Evolutionary conservation across 2,888 invertebrate species (phyloP).

Genomic region (Scaptomyza reducta): DNA sequence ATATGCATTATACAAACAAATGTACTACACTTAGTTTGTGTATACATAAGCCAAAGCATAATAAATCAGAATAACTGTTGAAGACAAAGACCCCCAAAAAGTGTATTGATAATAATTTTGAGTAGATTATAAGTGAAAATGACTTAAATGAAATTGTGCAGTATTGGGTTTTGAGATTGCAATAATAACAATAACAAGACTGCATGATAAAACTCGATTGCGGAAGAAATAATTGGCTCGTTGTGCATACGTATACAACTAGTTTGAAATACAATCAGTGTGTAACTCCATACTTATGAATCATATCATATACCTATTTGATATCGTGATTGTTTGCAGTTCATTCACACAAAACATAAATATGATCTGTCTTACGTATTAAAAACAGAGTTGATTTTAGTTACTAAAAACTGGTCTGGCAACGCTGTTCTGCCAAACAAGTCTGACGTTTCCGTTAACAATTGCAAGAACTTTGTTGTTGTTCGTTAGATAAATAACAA

Average conservation of each 20-base stretch:
- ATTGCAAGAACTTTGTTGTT: too few relatives aligned
- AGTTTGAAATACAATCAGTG: not conserved
- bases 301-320: not conserved
- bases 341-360: not conserved
- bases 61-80: not conserved
- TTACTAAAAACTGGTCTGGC: not conserved
- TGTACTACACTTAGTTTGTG: not conserved
- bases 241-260: not conserved
- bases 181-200: not conserved
- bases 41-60: not conserved
- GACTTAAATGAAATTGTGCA: constrained; percentile 10
- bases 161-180: not conserved
- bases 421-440: not conserved
- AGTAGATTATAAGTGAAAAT: not conserved
- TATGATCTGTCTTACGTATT: not conserved
- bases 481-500: too few relatives aligned
- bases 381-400: not conserved
- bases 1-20: not conserved
- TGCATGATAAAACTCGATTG: not conserved
- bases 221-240: constrained; percentile 1
- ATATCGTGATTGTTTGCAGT: not conserved
- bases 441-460: too few relatives aligned
- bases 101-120: not conserved
- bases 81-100: not conserved
- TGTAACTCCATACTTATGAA: not conserved